Conservation (phyloP, 2,888 invertebrate genomes). For the Pyrrhosoma nymphula region DNA sequence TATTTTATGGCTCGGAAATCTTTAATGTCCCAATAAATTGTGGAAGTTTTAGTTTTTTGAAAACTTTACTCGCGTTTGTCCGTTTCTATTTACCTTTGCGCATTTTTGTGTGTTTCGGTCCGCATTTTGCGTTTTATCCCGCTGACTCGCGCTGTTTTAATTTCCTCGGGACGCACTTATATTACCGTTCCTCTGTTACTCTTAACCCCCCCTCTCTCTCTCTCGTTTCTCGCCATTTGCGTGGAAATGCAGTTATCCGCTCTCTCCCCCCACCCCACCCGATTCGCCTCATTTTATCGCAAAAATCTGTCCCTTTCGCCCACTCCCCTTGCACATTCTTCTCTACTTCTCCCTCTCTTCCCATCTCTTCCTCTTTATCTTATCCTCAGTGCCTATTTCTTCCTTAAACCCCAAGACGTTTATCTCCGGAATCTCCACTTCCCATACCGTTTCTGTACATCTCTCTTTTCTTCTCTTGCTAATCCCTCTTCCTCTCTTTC, state of each 20-base stretch:
- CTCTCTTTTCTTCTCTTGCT: neutral
- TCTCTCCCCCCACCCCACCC: neutral
- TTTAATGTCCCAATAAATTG: conserved; percentile 57
- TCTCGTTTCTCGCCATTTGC: neutral
- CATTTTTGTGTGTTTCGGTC: neutral
- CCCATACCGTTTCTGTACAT: conserved; percentile 25
- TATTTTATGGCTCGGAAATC: conserved; percentile 53
- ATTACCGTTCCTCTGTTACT: neutral
- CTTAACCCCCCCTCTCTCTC: neutral
- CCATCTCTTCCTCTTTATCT: conserved; percentile 51
- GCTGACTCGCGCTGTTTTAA: neutral
- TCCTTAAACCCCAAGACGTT: conserved; percentile 57
- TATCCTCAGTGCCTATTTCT: conserved; percentile 52
- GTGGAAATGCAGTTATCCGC: neutral
- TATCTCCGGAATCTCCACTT: conserved; percentile 63
- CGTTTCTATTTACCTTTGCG: conserved; percentile 38
- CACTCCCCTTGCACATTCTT: neutral
- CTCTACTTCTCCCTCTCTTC: neutral
- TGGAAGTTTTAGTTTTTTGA: neutral
- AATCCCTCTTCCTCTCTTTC: conserved; percentile 60
- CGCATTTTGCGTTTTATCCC: neutral
- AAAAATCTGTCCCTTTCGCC: neutral
- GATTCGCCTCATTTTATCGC: neutral
- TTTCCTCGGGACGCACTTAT: neutral
- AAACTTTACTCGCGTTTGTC: conserved; percentile 43